Evolutionary conservation across 2,888 invertebrate genomes (phyloP).

Genomic region (Ophion slaviceki): DNA sequence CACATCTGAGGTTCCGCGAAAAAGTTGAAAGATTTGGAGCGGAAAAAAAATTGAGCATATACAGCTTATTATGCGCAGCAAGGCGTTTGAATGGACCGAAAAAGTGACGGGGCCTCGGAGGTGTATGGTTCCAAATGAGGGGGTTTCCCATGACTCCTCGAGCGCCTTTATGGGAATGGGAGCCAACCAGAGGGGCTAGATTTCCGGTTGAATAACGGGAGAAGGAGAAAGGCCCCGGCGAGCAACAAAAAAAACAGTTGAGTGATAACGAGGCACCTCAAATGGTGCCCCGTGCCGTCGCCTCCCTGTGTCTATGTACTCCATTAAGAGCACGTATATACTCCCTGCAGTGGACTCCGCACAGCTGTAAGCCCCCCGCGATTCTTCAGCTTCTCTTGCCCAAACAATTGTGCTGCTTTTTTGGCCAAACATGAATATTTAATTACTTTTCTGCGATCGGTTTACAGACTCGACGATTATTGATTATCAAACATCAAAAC

Average conservation of each 20-base stretch:
- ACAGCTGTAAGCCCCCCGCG: conserved; percentile 70
- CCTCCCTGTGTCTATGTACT: conserved; percentile 44
- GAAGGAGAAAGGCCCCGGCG: conserved; percentile 36
- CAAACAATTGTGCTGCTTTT: conserved; percentile 39
- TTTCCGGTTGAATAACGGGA: conserved; percentile 50
- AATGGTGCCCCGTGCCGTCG: conserved; percentile 69
- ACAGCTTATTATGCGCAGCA: background rate
- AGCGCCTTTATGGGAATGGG: conserved; percentile 54
- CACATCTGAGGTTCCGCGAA: background rate
- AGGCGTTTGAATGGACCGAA: conserved; percentile 35
- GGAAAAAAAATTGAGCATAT: background rate
- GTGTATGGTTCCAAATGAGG: conserved; percentile 69
- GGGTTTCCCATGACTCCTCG: conserved; percentile 73
- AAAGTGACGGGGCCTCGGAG: conserved; percentile 36
- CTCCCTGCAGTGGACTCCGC: conserved; percentile 66
- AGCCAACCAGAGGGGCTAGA: conserved; percentile 43
- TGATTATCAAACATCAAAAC: too few relatives aligned
- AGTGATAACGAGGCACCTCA: conserved; percentile 81
- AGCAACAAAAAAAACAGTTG: conserved; percentile 71
- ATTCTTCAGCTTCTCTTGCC: conserved; percentile 34
- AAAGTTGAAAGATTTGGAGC: background rate
- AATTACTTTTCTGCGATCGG: too few relatives aligned
- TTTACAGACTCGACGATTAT: too few relatives aligned
- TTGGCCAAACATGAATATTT: background rate
- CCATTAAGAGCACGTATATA: conserved; percentile 30